phyloP scores from a whole-genome alignment of 1,140 invertebrate species.

The Centruroides sculpturatus region DNA sequence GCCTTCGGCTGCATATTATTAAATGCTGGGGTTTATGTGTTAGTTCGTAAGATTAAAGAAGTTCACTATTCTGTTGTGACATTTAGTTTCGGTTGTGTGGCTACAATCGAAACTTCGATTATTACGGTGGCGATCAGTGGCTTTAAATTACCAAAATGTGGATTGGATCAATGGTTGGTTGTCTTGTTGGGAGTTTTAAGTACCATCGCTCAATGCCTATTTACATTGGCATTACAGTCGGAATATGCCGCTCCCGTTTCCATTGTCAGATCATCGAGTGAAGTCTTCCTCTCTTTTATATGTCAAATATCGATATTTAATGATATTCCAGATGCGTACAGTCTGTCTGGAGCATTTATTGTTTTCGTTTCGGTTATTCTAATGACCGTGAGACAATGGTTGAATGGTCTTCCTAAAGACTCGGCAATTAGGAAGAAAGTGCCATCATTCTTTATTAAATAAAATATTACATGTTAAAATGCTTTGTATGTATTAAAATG shows the following conservation, averaged over 20 bases:
- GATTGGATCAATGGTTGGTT: constrained; percentile 56
- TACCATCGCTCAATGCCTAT: constrained; percentile 69
- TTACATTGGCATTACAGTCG: constrained; percentile 67
- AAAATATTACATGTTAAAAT: too few relatives aligned
- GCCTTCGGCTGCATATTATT: constrained; percentile 71
- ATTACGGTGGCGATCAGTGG: constrained; percentile 50
- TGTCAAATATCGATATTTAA: constrained; percentile 53
- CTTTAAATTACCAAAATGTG: constrained; percentile 60
- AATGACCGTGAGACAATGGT: too few relatives aligned
- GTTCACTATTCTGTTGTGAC: constrained; percentile 4
- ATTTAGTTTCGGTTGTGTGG: constrained; percentile 35
- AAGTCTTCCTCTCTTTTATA: constrained; percentile 79
- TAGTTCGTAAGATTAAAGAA: constrained; percentile 68
- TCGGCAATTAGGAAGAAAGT: too few relatives aligned
- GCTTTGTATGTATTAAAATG: too few relatives aligned
- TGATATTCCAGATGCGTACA: constrained; percentile 63
- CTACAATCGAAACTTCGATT: constrained; percentile 59
- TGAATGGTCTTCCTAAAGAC: too few relatives aligned
- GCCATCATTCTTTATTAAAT: too few relatives aligned
- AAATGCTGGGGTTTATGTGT: constrained; percentile 72
- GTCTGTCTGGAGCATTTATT: constrained; percentile 41
- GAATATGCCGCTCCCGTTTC: constrained; percentile 82
- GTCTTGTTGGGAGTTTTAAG: constrained; percentile 67
- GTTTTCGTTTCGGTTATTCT: too few relatives aligned
- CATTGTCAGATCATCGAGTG: constrained; percentile 60